Conservation (phyloP, 2,113 vertebrate species). For the Megaceryle maxima region DNA sequence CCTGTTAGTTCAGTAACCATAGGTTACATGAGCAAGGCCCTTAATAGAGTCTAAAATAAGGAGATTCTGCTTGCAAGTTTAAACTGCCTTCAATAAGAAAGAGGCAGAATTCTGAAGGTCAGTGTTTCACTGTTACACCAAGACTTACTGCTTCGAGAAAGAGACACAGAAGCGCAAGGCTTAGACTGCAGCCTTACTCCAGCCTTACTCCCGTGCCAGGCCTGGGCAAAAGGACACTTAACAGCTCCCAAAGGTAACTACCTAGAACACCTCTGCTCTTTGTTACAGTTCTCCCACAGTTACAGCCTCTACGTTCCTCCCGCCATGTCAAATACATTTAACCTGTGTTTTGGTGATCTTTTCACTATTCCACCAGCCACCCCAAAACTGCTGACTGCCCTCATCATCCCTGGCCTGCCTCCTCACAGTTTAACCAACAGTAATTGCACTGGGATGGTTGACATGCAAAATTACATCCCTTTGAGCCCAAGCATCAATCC, state of each 20-base stretch:
- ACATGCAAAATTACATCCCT: not conserved
- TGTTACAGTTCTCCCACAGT: too few relatives aligned
- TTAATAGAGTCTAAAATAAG: not conserved
- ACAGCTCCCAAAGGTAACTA: not conserved
- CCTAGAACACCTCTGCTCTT: not conserved
- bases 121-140: not conserved
- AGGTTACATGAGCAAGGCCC: not conserved
- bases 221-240: not conserved
- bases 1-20: not conserved
- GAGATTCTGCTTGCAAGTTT: not conserved
- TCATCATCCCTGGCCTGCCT: not conserved
- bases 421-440: not conserved
- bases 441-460: fast-evolving
- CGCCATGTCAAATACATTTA: not conserved
- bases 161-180: not conserved
- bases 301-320: too few relatives aligned
- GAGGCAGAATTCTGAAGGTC: not conserved
- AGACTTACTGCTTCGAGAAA: not conserved
- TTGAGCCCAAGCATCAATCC: not conserved
- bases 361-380: not conserved
- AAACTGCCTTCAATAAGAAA: not conserved
- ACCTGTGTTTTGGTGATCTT: not conserved
- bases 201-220: too few relatives aligned
- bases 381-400: not conserved
- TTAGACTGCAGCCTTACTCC: not conserved